Conservation (phyloP, 1,140 invertebrate genomes). For the Diachasmimorpha longicaudata region DNA sequence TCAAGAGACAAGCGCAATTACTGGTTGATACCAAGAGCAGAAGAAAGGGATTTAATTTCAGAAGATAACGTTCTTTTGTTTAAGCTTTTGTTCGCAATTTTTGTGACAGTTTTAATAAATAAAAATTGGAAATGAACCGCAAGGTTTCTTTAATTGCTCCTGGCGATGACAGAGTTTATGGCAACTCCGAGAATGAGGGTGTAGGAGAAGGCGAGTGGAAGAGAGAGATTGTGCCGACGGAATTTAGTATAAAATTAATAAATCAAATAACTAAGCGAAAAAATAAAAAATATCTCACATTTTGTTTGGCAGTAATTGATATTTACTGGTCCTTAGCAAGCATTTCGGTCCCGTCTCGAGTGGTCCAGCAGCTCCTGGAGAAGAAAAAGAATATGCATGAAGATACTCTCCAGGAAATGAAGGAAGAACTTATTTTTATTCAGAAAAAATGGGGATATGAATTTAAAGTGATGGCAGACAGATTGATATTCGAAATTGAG, state of each 20-base stretch:
- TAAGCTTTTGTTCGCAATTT: not conserved
- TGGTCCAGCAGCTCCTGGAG: not conserved
- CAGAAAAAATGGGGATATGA: not conserved
- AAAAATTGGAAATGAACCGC: not conserved
- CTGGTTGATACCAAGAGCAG: conserved; percentile 83
- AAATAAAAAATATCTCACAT: no score
- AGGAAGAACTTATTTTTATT: not conserved
- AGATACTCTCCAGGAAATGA: not conserved
- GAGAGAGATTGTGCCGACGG: not conserved
- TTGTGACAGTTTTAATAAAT: not conserved
- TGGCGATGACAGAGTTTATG: not conserved
- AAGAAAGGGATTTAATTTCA: conserved; percentile 70
- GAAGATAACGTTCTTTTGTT: conserved; percentile 41
- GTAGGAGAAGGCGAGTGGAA: not conserved
- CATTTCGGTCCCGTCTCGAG: not conserved
- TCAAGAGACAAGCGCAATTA: conserved; percentile 83
- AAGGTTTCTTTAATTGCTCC: not conserved
- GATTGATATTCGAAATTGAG: not conserved
- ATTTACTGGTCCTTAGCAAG: not conserved
- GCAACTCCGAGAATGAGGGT: not conserved
- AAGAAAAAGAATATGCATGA: not conserved
- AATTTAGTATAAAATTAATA: not conserved
- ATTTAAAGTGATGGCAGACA: not conserved
- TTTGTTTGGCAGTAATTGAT: no score
- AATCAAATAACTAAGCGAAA: not conserved